Conservation (phyloP, 2,797 vertebrate species). For the Myoxocephalus aenaeus region DNA sequence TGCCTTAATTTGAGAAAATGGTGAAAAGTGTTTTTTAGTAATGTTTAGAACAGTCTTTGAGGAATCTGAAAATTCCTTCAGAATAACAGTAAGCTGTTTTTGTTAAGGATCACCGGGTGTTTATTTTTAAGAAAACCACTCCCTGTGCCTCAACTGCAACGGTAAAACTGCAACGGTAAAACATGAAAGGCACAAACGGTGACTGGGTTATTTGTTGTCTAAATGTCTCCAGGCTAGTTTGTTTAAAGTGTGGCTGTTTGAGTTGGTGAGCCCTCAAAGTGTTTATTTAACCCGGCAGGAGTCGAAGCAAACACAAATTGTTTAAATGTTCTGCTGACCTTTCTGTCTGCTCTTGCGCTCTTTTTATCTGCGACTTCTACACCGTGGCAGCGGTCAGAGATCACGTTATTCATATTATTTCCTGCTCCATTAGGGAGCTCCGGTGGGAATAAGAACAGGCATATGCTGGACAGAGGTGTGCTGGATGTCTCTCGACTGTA, state of each 20-base stretch:
- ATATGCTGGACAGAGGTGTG: constrained; percentile 66
- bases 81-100: background rate
- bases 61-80: background rate
- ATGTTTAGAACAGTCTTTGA: background rate
- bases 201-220: background rate
- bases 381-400: constrained; percentile 1
- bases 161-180: background rate
- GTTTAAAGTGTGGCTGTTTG: background rate
- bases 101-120: no score
- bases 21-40: no score
- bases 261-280: background rate
- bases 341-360: background rate
- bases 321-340: background rate
- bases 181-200: background rate
- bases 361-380: background rate
- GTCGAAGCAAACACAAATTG: background rate
- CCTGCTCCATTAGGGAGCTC: constrained; percentile 10
- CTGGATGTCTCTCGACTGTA: constrained; percentile 48
- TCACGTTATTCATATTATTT: constrained; percentile 7
- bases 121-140: background rate
- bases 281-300: background rate
- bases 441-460: constrained; percentile 46
- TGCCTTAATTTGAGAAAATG: background rate
- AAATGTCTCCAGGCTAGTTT: background rate
- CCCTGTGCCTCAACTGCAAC: background rate